These are phyloP conservation scores for Drosophila willistoni DNA, from an alignment of 1,140 invertebrate species.

Conservation along the genomic window DNA sequence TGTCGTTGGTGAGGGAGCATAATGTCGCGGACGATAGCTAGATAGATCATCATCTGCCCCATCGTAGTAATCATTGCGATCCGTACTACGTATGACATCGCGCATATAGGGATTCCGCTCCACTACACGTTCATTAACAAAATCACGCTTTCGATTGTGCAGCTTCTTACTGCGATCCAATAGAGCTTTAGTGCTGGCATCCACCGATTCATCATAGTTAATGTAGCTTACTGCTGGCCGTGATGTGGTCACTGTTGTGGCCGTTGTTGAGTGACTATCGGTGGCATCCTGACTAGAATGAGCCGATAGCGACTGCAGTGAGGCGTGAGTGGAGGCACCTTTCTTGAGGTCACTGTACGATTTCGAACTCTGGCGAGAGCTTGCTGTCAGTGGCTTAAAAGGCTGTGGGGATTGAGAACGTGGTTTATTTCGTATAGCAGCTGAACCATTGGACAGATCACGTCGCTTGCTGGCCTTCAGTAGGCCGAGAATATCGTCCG, in stretches of 20 bases:
- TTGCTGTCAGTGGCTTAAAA: conserved; percentile 52
- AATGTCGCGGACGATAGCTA: conserved; percentile 58
- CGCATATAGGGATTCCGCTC: conserved; percentile 81
- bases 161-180: conserved; percentile 76
- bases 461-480: conserved; percentile 35
- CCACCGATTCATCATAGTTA: conserved; percentile 52
- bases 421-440: conserved; percentile 45
- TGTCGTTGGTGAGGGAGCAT: conserved; percentile 26
- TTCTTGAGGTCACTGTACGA: conserved; percentile 65
- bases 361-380: conserved; percentile 60
- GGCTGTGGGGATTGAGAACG: conserved; percentile 66
- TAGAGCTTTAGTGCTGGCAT: conserved; percentile 66
- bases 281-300: conserved; percentile 61
- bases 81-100: conserved; percentile 63
- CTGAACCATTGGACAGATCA: conserved; percentile 1
- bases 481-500: conserved; percentile 43
- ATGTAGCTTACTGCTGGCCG: conserved; percentile 44
- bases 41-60: conserved; percentile 59
- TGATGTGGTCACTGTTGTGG: conserved; percentile 59
- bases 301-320: conserved; percentile 62
- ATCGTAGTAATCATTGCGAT: conserved; percentile 44
- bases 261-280: conserved; percentile 60
- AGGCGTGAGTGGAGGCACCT: conserved; percentile 30
- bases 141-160: conserved; percentile 77
- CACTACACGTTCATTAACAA: conserved; percentile 77